These are phyloP conservation scores for Troides helena DNA, from an alignment of 2,888 invertebrate genomes.

Conservation along the genomic window DNA sequence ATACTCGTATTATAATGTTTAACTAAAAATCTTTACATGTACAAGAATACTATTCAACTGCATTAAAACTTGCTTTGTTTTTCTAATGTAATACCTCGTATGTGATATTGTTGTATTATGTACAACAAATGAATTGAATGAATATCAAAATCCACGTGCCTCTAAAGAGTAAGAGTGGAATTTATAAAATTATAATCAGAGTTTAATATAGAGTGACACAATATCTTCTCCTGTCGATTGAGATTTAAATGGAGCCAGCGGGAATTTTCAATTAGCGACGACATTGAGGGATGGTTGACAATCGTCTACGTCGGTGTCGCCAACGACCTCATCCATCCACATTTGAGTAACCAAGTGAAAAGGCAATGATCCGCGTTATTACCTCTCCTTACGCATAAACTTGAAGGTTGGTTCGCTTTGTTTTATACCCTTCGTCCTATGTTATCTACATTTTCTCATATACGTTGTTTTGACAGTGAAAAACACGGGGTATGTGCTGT, in stretches of 20 bases:
- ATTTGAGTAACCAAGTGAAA: constrained; percentile 77
- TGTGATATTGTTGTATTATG: too few relatives aligned
- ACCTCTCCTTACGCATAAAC: constrained; percentile 68
- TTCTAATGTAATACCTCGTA: too few relatives aligned
- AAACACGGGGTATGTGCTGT: neutral
- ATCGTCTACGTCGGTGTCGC: constrained; percentile 68
- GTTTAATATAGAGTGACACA: constrained; percentile 58
- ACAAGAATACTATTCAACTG: too few relatives aligned
- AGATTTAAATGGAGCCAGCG: constrained; percentile 75
- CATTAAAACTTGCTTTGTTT: too few relatives aligned
- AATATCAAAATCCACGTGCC: neutral
- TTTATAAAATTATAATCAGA: constrained; percentile 54
- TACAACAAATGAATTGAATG: neutral
- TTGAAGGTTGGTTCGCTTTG: constrained; percentile 50
- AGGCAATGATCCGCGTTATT: constrained; percentile 76
- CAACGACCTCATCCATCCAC: constrained; percentile 73
- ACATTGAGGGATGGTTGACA: constrained; percentile 76
- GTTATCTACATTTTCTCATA: constrained; percentile 11
- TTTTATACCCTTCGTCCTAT: constrained; percentile 31
- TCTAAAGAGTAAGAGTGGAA: constrained; percentile 30
- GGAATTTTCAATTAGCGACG: constrained; percentile 77
- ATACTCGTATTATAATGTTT: too few relatives aligned
- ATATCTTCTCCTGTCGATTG: constrained; percentile 62
- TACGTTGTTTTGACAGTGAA: constrained; percentile 12
- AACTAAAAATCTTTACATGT: too few relatives aligned